Evolutionary conservation across 2,113 vertebrate species (phyloP).

Genomic region (Accipiter cooperii): DNA sequence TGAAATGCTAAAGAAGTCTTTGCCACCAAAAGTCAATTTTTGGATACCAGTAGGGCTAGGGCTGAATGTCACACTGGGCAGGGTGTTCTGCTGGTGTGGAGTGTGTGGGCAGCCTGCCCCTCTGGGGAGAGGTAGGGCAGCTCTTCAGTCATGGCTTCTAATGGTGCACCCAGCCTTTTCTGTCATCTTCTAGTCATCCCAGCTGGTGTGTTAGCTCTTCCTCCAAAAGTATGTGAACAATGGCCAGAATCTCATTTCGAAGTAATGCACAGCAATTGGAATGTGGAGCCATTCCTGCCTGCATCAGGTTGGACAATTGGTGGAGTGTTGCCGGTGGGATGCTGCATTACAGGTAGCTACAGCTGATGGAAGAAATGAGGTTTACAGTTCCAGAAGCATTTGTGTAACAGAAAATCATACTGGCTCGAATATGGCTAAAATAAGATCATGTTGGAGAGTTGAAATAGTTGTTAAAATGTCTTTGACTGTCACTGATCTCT

Average conservation of each 20-base stretch:
- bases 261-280: background rate
- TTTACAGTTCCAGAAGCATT: background rate
- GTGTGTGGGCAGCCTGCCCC: rapidly evolving
- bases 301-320: background rate
- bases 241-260: background rate
- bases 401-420: background rate
- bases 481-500: background rate
- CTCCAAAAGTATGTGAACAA: background rate
- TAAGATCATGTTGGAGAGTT: background rate
- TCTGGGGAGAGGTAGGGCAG: background rate
- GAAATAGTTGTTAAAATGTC: background rate
- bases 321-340: background rate
- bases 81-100: background rate
- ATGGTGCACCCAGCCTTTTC: background rate
- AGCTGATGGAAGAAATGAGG: background rate
- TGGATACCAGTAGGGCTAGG: background rate
- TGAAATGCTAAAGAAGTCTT: background rate
- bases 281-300: background rate
- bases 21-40: background rate
- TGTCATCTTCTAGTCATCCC: background rate
- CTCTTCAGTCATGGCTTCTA: background rate
- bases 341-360: background rate
- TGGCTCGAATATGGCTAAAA: background rate
- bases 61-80: background rate
- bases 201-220: background rate